Evolutionary conservation across 2,113 vertebrate species (phyloP), one percentile per base, ranked within the genome.

Genomic region (Mormyrus lacerda): DNA sequence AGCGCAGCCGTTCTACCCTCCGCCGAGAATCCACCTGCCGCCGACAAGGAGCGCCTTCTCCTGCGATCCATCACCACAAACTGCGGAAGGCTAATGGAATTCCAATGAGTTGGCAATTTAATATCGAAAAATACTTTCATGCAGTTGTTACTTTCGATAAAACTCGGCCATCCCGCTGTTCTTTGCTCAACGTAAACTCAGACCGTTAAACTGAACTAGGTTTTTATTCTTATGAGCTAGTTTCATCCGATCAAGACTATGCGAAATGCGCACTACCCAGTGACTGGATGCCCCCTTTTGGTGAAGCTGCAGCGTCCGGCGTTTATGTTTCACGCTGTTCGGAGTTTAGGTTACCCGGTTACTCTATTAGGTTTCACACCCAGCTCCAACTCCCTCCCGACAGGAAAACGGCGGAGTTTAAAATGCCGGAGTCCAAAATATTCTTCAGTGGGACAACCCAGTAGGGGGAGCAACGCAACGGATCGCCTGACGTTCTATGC

Each of bases 1-100:
- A 95, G 24, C 5, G 89, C 91, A 1, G 90, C 82, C 0, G 93
- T 89, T 88, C 90, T 91, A 47, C 83, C 65, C 86, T 53, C 51
- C 35, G 17, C 10, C 89, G 90, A 90, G 19, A 7, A 82, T 17
- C 91, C 91, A 86, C 86, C 87, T 82, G 91, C 76, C 89, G 87
- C 15, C 85, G 94, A 92, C 94, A 95, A 94, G 53, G 51, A 89
- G 88, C n/a, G 24, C 24, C 50, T 10, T 17, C 19, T 48, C 69
- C 88, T 47, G 31, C 13, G n/a, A n/a, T 84, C 10, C 82, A 76
- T 76, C 44, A 44, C 42, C 35, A 82, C 76, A 21, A 11, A 13
- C n/a, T 27, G 61, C 61, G 61, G n/a, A 69, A 27, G 3, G 13
- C 9, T 69, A 69, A 69, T 13, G 61, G 9, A 31, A 13, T 69